Evolutionary conservation across 2,113 vertebrate species (phyloP).

Genomic region (Barnardius zonarius): DNA sequence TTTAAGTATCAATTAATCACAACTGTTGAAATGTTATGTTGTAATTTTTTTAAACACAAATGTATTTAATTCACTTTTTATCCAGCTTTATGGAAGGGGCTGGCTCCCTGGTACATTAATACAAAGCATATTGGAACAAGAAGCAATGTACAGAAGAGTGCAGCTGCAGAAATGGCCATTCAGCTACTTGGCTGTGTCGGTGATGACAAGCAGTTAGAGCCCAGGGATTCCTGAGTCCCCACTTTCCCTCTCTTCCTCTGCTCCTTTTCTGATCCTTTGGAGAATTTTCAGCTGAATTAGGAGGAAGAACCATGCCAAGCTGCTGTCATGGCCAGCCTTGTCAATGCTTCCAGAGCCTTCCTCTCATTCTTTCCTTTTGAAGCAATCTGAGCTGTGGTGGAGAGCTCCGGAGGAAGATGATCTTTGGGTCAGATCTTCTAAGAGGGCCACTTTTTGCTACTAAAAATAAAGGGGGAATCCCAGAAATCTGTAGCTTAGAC

Average conservation of each 20-base stretch:
- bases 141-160: background rate
- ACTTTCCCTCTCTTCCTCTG: conserved; percentile 11
- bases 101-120: conserved; percentile 28
- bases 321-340: background rate
- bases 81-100: conserved; percentile 1
- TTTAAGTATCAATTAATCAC: conserved; percentile 65
- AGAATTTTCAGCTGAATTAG: conserved; percentile 14
- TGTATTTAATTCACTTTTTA: conserved; percentile 58
- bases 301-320: conserved; percentile 17
- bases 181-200: conserved; percentile 28
- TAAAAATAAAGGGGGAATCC: background rate
- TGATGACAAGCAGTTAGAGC: conserved; percentile 52
- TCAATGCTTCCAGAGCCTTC: background rate
- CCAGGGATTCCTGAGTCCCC: conserved; percentile 16
- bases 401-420: background rate
- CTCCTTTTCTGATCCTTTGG: conserved; percentile 13
- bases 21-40: conserved; percentile 59
- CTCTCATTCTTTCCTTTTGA: background rate
- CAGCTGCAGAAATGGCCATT: conserved; percentile 18
- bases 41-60: conserved; percentile 53
- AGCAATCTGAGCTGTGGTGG: background rate
- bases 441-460: background rate
- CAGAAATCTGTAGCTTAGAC: background rate
- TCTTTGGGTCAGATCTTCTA: background rate
- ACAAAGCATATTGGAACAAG: conserved; percentile 6